These are phyloP conservation scores for Azemiops feae DNA, from an alignment of 2,113 vertebrate species.

Conservation along the genomic window DNA sequence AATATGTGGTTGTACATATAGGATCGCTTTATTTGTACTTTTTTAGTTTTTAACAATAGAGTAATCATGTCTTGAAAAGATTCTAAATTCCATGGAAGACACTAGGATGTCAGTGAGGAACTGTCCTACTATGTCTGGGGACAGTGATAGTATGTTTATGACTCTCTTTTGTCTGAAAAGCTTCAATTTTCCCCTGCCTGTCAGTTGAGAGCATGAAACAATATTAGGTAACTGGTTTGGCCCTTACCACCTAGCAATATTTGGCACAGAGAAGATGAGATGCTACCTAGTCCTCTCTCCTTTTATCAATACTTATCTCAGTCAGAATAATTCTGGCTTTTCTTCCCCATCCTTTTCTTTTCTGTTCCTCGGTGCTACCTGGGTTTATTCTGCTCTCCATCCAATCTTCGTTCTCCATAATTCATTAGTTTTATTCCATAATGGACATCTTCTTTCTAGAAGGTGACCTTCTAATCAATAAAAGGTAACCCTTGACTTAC, in stretches of 20 bases:
- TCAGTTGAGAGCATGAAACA: background rate
- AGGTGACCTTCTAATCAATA: background rate
- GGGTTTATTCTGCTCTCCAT: background rate
- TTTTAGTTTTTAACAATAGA: background rate
- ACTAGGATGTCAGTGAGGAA: background rate
- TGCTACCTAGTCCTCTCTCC: too few species aligned
- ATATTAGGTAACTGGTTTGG: background rate
- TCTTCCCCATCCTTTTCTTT: background rate
- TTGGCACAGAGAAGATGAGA: background rate
- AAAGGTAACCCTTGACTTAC: background rate
- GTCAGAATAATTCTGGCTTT: background rate
- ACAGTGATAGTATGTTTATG: background rate
- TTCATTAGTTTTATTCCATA: background rate
- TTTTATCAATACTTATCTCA: background rate
- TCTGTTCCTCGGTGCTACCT: background rate
- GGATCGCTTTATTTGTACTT: background rate
- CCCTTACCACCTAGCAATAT: background rate
- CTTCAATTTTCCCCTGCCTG: background rate
- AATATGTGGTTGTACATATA: background rate
- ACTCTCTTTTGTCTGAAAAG: background rate
- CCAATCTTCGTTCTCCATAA: background rate
- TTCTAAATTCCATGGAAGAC: background rate
- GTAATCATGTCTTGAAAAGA: background rate
- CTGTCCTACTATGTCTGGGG: background rate
- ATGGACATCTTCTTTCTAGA: background rate